Base-by-base conservation (phyloP, 1,140 invertebrate genomes). In the Phymorhynchus buccinoides region DNA sequence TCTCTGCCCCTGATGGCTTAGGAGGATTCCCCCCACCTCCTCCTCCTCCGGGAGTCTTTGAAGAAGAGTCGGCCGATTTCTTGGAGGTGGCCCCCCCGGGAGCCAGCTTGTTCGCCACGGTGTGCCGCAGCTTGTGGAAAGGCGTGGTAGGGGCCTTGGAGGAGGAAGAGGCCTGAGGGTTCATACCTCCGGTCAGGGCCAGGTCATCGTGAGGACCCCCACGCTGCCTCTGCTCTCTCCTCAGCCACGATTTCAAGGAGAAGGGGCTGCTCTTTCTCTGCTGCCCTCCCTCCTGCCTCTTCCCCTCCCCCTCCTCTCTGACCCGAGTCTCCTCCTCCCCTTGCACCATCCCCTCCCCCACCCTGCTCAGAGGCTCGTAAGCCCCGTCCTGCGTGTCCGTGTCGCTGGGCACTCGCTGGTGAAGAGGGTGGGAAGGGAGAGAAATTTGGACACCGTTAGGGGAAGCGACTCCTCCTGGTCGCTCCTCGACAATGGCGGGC, bases 31-130 rank as follows among this genome's bases (percentile, higher is more conserved):
- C 9, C 27, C 3, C 27, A 27, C 4, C 9, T 66, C 18, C 62
- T 66, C 18, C n/a, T n/a, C 27, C 62, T 7, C 62, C 62, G 48
- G 9, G 14, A 7, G 12, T n/a, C 41, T 78, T 78, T 14, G 39
- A 3, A 14, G 75, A 42, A 14, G 75, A 22, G 16, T 85, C 84
- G 32, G 30, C 14, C 0, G 81, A 75, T 56, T 86, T 88, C 52
- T 88, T 86, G 52, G 84, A 75, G 42, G 78, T 84, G 44, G 71
- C 62, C 32, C 41, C 77, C 16, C 84, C 84, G 22, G n/a, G n/a
- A 18, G 90, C 85, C 22, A 90, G 85, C 86, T 89, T 91, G 48
- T 90, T 86, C 80, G 88, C 88, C 12, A 90, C 86, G 66, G 86
- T 87, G 83, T 87, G 87, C 37, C 85, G 79, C 3, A 90, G 77